Evolutionary conservation across 2,888 invertebrate genomes (phyloP).

Genomic region (Lasioglossum morio): DNA sequence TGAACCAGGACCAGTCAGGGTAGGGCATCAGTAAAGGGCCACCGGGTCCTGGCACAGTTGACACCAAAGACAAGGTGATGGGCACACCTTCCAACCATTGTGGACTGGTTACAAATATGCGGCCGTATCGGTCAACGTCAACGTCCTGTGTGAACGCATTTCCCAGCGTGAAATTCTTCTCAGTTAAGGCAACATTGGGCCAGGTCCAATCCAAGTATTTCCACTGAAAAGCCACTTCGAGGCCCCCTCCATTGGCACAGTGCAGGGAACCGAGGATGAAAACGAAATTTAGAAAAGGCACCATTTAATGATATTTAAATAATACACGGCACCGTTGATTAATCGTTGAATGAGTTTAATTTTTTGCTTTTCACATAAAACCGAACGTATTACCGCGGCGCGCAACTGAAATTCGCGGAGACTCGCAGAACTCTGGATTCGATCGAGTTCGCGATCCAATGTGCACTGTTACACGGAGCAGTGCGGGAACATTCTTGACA

Average conservation of each 20-base stretch:
- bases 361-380: constrained; percentile 14
- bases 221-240: constrained; percentile 79
- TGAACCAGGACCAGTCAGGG: constrained; percentile 82
- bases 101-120: constrained; percentile 83
- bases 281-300: constrained; percentile 53
- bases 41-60: constrained; percentile 74
- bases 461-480: constrained; percentile 69
- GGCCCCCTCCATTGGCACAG: constrained; percentile 52
- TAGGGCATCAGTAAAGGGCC: constrained; percentile 82
- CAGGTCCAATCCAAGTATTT: constrained; percentile 80
- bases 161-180: constrained; percentile 79
- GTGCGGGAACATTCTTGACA: constrained; percentile 68
- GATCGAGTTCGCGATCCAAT: constrained; percentile 65
- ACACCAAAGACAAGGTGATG: constrained; percentile 80
- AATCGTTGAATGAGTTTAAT: background rate
- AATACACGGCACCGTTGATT: background rate
- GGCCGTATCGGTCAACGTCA: constrained; percentile 79
- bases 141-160: constrained; percentile 82
- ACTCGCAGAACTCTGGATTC: constrained; percentile 44
- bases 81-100: constrained; percentile 83
- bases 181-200: constrained; percentile 75
- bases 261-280: constrained; percentile 39
- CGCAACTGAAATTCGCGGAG: background rate
- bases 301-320: constrained; percentile 56
- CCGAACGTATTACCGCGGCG: background rate